Conservation (phyloP, 2,113 vertebrate genomes). For the Catharus bicknelli region DNA sequence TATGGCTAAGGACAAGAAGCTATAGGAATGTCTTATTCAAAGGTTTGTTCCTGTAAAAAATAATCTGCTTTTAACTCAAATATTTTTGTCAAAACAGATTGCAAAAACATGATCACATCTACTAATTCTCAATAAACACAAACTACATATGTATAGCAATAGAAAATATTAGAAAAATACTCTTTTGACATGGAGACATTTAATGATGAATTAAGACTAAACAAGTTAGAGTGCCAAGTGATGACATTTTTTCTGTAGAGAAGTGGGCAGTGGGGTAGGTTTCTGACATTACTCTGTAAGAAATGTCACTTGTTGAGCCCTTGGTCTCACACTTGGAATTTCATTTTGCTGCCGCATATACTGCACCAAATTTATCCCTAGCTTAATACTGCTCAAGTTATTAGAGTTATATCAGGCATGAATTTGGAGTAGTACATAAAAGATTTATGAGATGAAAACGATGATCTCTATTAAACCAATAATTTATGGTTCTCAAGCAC, state of each 20-base stretch:
- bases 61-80: background rate
- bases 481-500: slow-evolving; percentile 49
- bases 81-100: background rate
- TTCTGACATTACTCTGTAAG: background rate
- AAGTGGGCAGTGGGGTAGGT: background rate
- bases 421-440: slow-evolving; percentile 35
- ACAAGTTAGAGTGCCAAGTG: background rate
- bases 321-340: background rate
- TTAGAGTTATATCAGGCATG: slow-evolving; percentile 29
- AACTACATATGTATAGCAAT: background rate
- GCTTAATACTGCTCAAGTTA: slow-evolving; percentile 30
- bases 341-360: slow-evolving; percentile 13
- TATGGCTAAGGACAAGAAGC: background rate
- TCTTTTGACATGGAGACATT: accelerated
- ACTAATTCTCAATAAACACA: background rate
- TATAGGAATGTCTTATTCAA: background rate
- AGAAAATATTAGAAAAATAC: background rate
- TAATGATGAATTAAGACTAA: background rate
- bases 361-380: slow-evolving; percentile 1
- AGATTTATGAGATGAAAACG: slow-evolving; percentile 54
- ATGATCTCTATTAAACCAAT: slow-evolving; percentile 56
- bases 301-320: background rate
- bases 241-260: background rate
- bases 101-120: background rate
- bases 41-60: background rate